Evolutionary conservation across 2,113 vertebrate species (phyloP).

Genomic region (Odontophorus gujanensis): DNA sequence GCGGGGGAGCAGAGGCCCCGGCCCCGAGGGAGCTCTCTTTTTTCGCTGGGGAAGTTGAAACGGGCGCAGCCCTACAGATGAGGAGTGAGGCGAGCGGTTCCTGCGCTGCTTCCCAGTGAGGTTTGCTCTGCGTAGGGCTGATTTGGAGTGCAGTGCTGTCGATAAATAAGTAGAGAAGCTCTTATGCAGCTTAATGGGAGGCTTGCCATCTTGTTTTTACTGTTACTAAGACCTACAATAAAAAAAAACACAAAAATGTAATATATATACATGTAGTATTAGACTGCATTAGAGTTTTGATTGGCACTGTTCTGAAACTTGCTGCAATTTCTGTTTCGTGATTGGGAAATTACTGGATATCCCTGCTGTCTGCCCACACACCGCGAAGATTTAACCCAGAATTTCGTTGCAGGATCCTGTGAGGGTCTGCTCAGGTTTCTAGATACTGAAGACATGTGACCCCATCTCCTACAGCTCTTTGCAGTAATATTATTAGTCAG

Average conservation of each 20-base stretch:
- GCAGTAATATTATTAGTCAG: not conserved
- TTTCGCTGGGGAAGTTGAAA: not conserved
- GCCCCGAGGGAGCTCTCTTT: too few relatives aligned
- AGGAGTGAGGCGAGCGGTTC: not conserved
- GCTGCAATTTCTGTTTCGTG: not conserved
- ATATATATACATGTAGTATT: not conserved
- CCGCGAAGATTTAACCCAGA: not conserved
- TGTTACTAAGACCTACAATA: not conserved
- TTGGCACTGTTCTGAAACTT: not conserved
- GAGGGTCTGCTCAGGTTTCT: not conserved
- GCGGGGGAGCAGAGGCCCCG: not conserved
- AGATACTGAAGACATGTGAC: not conserved
- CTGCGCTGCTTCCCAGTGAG: not conserved
- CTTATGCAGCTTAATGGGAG: not conserved
- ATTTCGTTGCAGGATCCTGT: not conserved
- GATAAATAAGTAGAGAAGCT: not conserved
- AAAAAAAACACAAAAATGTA: not conserved
- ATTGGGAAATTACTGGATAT: not conserved
- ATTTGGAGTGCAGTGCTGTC: not conserved
- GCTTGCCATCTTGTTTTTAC: not conserved
- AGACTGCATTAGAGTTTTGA: not conserved
- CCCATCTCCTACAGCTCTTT: not conserved
- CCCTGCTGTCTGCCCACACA: not conserved
- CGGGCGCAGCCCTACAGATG: accelerated
- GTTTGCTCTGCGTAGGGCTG: not conserved